Base-by-base conservation (phyloP, 2,797 vertebrate genomes). In the Harpagifer antarcticus region DNA sequence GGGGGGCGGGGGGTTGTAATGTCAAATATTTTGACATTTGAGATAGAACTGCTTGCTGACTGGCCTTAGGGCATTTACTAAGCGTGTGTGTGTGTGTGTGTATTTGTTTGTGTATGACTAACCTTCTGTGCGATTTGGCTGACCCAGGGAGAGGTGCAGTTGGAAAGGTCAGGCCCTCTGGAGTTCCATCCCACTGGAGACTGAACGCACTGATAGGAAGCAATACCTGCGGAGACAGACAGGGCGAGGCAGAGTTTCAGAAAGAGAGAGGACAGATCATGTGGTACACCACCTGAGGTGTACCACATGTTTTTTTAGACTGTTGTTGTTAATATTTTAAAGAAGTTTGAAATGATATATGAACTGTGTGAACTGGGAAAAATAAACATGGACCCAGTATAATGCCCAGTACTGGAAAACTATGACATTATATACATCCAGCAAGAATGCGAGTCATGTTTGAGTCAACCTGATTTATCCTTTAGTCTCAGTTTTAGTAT, bases 71-170 rank as follows among this genome's bases (percentile, higher is more conserved):
- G 74, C 56, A 67, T 87, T 86, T 86, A 75, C 77, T 60, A 74
- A 72, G 72, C 31, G 70, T 60, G 68, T 68, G 49, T 58, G 64
- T 76, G 71, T 2, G 20, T 20, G 23, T 0, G 23, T 3, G 23
- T 23, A 23, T 23, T 49, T 62, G 55, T 67, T 13, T 75, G 71
- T 58, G 68, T 63, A n/a, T 40, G 62, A 87, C 92, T 81, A 92
- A 98, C 97, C 97, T 97, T 97, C 86, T 98, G 97, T 66, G 97
- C 96, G 57, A 98, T 96, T 91, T 98, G 97, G 92, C 96, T 98
- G 93, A 98, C 97, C 97, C 97, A 97, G 42, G 97, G 96, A 69
- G 97, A 98, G 62, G 97, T 98, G 87, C 97, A 98, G 91, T 98
- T 98, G 87, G 97, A 98, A 83, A 98, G 96, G 90, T 98, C 97